These are phyloP conservation scores for Sycophaga agraensis DNA, from an alignment of 1,140 invertebrate species.

Conservation along the genomic window DNA sequence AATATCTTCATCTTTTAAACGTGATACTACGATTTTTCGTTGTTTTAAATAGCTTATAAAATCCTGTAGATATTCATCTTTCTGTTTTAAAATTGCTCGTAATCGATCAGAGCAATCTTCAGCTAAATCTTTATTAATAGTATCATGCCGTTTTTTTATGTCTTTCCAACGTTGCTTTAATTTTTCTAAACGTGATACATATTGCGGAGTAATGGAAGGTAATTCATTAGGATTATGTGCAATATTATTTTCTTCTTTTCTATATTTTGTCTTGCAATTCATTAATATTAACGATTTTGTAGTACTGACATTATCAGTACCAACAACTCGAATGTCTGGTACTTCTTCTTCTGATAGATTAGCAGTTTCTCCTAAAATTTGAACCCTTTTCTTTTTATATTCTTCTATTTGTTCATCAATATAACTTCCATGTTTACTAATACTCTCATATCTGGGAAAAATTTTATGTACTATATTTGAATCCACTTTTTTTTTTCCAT, in stretches of 20 bases:
- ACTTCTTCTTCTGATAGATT: background rate
- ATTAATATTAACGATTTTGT: background rate
- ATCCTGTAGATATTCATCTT: conserved; percentile 39
- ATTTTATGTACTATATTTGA: conserved; percentile 35
- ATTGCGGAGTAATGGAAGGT: background rate
- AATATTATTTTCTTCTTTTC: background rate
- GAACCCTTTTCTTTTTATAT: conserved; percentile 53
- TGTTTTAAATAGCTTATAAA: conserved; percentile 54
- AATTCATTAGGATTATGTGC: background rate
- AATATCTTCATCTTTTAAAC: conserved; percentile 51
- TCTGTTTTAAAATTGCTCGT: conserved; percentile 26
- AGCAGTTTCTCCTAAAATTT: conserved; percentile 43
- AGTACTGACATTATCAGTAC: background rate
- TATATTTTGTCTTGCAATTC: conserved; percentile 5
- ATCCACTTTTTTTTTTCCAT: conserved; percentile 51
- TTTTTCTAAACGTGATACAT: background rate
- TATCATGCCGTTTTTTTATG: conserved; percentile 19
- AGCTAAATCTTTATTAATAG: conserved; percentile 15
- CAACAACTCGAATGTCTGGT: background rate
- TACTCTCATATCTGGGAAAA: background rate
- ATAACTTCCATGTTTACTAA: conserved; percentile 24
- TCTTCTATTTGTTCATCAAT: conserved; percentile 56
- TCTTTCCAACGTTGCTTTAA: conserved; percentile 33
- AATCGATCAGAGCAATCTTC: conserved; percentile 16
- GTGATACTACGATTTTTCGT: conserved; percentile 47